A percentile compares a stretch with the other conserved stretches of the same genome.
These are phyloP conservation scores for Trachelus iudaicus DNA, from an alignment of 2,888 invertebrate species.

Conservation along the genomic window DNA sequence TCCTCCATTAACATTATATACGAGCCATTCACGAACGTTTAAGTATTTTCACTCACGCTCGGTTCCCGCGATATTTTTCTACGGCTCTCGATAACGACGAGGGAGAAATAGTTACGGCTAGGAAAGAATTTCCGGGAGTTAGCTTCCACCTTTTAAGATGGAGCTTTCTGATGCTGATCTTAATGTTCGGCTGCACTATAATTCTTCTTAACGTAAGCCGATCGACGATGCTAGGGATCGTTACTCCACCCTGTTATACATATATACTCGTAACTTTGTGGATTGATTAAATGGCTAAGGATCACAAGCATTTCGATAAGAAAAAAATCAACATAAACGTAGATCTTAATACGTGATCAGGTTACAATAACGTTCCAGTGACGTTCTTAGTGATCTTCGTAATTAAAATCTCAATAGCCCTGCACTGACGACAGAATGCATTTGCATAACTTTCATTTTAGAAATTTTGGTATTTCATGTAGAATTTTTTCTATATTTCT, in stretches of 20 bases:
- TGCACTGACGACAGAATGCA: neutral
- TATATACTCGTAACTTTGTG: neutral
- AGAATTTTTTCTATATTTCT: neutral
- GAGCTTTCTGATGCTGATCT: neutral
- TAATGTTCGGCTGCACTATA: neutral
- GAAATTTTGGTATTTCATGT: neutral
- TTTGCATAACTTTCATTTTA: neutral
- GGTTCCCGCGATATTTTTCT: neutral
- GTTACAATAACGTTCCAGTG: neutral
- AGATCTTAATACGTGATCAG: neutral
- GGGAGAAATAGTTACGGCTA: neutral
- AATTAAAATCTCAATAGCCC: neutral
- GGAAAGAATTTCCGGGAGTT: neutral
- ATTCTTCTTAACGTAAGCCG: neutral
- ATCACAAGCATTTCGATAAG: neutral
- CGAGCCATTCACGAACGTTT: constrained; percentile 11
- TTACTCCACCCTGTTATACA: neutral
- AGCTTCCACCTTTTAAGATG: neutral
- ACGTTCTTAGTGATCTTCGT: neutral
- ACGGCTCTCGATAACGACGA: neutral
- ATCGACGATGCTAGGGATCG: neutral
- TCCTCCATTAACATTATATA: constrained; percentile 16
- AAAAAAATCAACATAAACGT: too few species aligned
- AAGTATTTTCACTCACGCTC: constrained; percentile 12
- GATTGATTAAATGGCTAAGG: neutral